A percentile compares a stretch with the other conserved stretches of the same genome.
Conservation (phyloP, 2,797 vertebrate species). For the Rhabdophis nuchalis region DNA sequence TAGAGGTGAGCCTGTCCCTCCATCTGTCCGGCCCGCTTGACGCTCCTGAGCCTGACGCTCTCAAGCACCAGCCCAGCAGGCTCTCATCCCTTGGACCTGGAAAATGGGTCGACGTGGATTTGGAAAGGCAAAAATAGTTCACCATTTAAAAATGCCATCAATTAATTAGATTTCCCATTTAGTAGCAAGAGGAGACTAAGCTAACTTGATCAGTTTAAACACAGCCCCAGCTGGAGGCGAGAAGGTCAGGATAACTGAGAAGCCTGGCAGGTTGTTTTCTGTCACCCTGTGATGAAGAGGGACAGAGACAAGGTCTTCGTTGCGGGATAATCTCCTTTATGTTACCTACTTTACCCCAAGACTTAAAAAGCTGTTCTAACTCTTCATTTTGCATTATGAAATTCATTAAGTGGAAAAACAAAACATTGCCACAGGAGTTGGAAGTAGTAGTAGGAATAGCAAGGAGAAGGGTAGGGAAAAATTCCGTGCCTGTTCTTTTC, state of each 20-base stretch:
- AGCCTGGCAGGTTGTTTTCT: neutral
- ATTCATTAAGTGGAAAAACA: neutral
- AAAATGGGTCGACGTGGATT: neutral
- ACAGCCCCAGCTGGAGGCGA: neutral
- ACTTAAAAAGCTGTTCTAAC: neutral
- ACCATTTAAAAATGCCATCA: neutral
- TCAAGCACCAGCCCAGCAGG: neutral
- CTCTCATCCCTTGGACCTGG: neutral
- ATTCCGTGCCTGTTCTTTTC: neutral
- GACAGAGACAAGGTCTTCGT: neutral
- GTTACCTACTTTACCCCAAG: neutral
- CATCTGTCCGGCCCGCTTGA: too few species aligned
- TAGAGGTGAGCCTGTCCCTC: neutral
- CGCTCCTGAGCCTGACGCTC: neutral
- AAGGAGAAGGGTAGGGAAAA: neutral
- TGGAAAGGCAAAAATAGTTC: neutral
- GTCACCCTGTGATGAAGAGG: neutral
- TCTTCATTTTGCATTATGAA: neutral
- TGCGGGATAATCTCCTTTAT: neutral
- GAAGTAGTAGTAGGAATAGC: neutral
- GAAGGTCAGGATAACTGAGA: neutral
- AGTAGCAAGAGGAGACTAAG: neutral
- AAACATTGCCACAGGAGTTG: neutral
- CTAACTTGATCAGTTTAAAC: neutral
- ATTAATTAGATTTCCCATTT: neutral